These are phyloP conservation scores for Chloropsis hardwickii DNA, from an alignment of 2,113 vertebrate genomes.

Conservation along the genomic window DNA sequence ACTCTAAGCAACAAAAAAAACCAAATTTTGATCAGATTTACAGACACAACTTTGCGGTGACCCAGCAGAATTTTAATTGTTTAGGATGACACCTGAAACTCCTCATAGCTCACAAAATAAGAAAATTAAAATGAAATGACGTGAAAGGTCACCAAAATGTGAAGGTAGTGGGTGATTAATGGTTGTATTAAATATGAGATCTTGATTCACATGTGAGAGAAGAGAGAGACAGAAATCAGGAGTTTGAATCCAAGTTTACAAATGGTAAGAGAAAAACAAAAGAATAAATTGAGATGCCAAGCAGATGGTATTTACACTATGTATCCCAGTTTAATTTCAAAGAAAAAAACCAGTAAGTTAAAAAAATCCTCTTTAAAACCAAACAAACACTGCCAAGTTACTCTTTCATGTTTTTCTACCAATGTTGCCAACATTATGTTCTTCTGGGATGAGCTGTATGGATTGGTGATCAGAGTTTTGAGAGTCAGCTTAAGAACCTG, in stretches of 20 bases:
- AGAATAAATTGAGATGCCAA: not conserved
- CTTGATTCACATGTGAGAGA: not conserved
- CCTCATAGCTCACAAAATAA: not conserved
- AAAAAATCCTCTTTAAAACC: not conserved
- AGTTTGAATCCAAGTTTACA: not conserved
- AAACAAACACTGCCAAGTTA: not conserved
- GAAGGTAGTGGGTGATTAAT: not conserved
- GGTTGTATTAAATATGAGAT: not conserved
- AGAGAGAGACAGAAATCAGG: not conserved
- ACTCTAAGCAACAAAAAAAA: not conserved
- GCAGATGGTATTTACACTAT: not conserved
- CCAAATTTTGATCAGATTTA: not conserved
- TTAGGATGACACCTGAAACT: not conserved
- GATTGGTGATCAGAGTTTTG: not conserved
- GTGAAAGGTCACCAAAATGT: not conserved
- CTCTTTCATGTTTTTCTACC: not conserved
- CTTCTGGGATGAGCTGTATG: not conserved
- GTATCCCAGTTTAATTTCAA: not conserved
- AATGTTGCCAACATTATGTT: not conserved
- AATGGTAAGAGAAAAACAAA: not conserved
- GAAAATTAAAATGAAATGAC: not conserved
- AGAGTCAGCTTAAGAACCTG: not conserved
- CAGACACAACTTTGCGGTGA: not conserved
- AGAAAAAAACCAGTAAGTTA: not conserved
- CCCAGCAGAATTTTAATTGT: not conserved